These are phyloP conservation scores for Lasiurus borealis DNA, from an alignment of 2,113 vertebrate species.

Conservation along the genomic window DNA sequence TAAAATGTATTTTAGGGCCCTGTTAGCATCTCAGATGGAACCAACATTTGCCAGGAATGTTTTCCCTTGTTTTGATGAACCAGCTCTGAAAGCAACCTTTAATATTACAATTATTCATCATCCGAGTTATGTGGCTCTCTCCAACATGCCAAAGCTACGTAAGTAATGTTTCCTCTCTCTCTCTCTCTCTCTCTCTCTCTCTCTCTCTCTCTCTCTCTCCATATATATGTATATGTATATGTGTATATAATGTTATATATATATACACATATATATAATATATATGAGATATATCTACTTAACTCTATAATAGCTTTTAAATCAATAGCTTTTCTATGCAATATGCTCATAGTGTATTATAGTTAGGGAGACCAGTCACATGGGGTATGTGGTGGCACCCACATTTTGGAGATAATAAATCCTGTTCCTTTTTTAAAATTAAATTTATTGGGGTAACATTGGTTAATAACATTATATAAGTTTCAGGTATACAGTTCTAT, in stretches of 20 bases:
- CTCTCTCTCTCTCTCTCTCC: no score
- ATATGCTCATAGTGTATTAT: background rate
- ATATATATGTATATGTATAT: no score
- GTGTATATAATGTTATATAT: no score
- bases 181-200: no score
- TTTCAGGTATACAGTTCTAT: background rate
- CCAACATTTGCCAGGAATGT: slow-evolving; percentile 87
- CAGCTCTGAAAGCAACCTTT: slow-evolving; percentile 90
- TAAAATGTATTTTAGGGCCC: slow-evolving; percentile 82
- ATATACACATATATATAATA: background rate
- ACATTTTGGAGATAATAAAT: background rate
- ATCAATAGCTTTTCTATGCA: background rate
- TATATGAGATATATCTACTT: background rate
- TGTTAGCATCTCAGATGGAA: slow-evolving; percentile 89
- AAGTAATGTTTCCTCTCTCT: slow-evolving; percentile 73
- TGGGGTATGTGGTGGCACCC: background rate
- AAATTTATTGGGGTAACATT: background rate
- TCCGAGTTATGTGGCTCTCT: slow-evolving; percentile 88
- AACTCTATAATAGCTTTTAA: background rate
- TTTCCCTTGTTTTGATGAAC: slow-evolving; percentile 92
- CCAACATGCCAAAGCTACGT: slow-evolving; percentile 90
- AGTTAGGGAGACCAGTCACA: background rate
- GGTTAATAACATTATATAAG: background rate
- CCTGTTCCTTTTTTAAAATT: background rate
- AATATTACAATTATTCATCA: slow-evolving; percentile 89